Evolutionary conservation across 2,888 invertebrate species (phyloP).

Genomic region (Epirrhoe alternata): DNA sequence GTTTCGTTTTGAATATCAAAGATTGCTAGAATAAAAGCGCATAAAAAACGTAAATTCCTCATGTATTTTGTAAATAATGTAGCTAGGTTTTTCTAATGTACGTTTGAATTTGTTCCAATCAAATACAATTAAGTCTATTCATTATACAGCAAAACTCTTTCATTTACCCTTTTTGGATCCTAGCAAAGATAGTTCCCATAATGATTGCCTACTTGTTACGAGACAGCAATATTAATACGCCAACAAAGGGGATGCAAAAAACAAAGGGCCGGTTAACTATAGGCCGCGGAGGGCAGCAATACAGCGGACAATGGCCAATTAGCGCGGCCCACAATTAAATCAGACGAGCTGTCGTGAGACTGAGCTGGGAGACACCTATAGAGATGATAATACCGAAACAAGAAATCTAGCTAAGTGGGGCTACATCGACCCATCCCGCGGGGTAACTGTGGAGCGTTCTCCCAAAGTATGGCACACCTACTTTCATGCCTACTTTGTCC

Average conservation of each 20-base stretch:
- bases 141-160: neutral
- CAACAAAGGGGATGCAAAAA: conserved; percentile 48
- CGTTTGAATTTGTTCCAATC: too few species aligned
- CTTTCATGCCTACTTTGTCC: too few species aligned
- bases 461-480: too few species aligned
- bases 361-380: conserved; percentile 41
- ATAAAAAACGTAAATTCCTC: too few species aligned
- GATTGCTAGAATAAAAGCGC: too few species aligned
- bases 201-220: conserved; percentile 29
- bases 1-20: too few species aligned
- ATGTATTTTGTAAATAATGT: too few species aligned
- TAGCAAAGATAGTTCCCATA: conserved; percentile 7
- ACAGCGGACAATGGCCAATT: conserved; percentile 66
- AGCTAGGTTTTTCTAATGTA: too few species aligned
- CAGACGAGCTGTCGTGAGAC: conserved; percentile 54
- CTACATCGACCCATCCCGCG: too few species aligned
- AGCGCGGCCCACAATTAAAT: conserved; percentile 66
- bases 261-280: conserved; percentile 53
- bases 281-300: conserved; percentile 55
- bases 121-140: neutral
- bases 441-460: too few species aligned
- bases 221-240: conserved; percentile 37
- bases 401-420: too few species aligned
- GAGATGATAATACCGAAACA: conserved; percentile 42
- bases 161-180: neutral